A percentile compares a stretch with the other conserved stretches of the same genome.
phyloP scores from a whole-genome alignment of 2,888 invertebrate species.

The Sericinus montela region DNA sequence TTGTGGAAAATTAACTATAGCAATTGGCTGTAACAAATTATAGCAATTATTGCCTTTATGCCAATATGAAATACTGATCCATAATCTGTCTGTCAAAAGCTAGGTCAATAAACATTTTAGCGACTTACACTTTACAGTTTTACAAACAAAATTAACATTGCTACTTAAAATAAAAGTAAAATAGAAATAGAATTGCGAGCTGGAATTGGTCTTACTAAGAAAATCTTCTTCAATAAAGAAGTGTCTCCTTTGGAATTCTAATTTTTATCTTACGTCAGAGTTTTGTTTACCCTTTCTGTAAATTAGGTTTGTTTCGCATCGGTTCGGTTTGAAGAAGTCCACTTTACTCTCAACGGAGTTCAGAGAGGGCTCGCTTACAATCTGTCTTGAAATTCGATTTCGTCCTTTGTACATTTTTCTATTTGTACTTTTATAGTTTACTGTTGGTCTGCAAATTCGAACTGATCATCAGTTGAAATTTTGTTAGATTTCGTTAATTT shows the following conservation, averaged over 20 bases:
- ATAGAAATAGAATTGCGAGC: background rate
- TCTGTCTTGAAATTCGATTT: constrained; percentile 13
- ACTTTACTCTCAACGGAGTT: constrained; percentile 17
- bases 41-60: too few relatives aligned
- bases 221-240: background rate
- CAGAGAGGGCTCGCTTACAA: constrained; percentile 3
- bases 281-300: constrained; percentile 56
- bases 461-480: background rate
- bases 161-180: background rate
- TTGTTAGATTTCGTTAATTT: background rate
- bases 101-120: background rate
- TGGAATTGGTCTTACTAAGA: background rate
- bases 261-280: constrained; percentile 15
- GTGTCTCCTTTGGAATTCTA: constrained; percentile 12
- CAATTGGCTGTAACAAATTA: too few relatives aligned
- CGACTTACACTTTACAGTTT: background rate
- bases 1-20: too few relatives aligned
- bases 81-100: background rate
- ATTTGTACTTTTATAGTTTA: background rate
- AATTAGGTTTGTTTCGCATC: constrained; percentile 57
- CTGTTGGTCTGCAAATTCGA: background rate
- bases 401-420: background rate
- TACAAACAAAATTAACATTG: background rate
- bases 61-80: too few relatives aligned
- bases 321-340: constrained; percentile 31